These are phyloP conservation scores for Rhopalosiphum nymphaeae DNA, from an alignment of 2,888 invertebrate species.

Conservation along the genomic window DNA sequence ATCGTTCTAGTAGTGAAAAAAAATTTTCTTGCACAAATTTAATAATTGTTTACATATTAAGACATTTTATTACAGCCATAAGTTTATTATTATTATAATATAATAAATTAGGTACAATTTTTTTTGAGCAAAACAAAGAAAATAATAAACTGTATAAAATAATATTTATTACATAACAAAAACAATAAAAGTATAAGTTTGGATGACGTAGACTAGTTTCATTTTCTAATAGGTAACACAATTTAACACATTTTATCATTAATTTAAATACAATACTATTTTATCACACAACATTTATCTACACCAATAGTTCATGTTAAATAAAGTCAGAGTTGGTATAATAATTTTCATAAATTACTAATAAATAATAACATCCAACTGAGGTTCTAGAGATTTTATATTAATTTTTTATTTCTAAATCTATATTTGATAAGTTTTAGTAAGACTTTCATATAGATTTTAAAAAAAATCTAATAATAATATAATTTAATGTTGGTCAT, in stretches of 20 bases:
- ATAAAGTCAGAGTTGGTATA: not conserved
- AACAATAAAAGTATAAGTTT: not conserved
- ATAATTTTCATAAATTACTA: not conserved
- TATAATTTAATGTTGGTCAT: not conserved
- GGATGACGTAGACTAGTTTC: not conserved
- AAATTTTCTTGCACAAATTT: not conserved
- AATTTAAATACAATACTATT: not conserved
- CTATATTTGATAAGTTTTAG: not conserved
- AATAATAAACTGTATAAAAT: not conserved
- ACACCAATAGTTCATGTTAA: not conserved
- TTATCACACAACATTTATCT: not conserved
- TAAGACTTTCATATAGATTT: not conserved
- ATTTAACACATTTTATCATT: not conserved
- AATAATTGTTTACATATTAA: not conserved
- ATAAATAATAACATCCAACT: not conserved
- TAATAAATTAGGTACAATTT: not conserved
- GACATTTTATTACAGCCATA: not conserved
- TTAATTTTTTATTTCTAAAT: not conserved
- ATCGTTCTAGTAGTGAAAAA: not conserved
- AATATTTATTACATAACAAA: not conserved
- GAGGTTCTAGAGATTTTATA: too few relatives aligned
- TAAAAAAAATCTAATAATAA: not conserved
- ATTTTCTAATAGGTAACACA: not conserved
- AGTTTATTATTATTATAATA: not conserved
- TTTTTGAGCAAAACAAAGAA: constrained; percentile 36